These are phyloP conservation scores for Hetaerina titia DNA, from an alignment of 2,888 invertebrate species.

Conservation along the genomic window DNA sequence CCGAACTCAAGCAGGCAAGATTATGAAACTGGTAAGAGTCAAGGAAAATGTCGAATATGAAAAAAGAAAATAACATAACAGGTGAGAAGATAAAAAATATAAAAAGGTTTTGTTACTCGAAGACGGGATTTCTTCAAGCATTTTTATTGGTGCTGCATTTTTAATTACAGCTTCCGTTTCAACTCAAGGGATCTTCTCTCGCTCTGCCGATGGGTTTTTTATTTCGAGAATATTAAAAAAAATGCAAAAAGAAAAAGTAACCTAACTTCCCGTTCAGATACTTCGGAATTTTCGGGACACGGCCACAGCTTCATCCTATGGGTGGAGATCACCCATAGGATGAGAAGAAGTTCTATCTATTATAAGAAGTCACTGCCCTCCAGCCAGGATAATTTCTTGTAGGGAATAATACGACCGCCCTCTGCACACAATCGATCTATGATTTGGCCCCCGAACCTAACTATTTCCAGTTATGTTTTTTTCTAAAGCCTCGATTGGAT, in stretches of 20 bases:
- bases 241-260: not conserved
- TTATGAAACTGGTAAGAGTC: not conserved
- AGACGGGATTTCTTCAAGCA: not conserved
- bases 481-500: not conserved
- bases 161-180: constrained; percentile 50
- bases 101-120: not conserved
- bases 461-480: constrained; percentile 23
- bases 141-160: constrained; percentile 21
- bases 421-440: not conserved
- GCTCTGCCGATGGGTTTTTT: not conserved
- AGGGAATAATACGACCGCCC: not conserved
- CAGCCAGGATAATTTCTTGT: not conserved
- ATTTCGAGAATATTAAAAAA: not conserved
- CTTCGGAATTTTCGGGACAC: not conserved
- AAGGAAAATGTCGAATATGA: not conserved
- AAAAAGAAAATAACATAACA: constrained; percentile 10
- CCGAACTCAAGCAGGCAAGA: not conserved
- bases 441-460: not conserved
- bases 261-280: not conserved
- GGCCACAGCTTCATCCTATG: not conserved
- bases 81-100: not conserved
- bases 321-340: not conserved
- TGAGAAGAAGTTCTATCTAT: too few relatives aligned
- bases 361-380: constrained; percentile 39
- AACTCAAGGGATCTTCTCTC: not conserved